Evolutionary conservation across 2,113 vertebrate genomes (phyloP).

Genomic region (Acrocephalus kingi): DNA sequence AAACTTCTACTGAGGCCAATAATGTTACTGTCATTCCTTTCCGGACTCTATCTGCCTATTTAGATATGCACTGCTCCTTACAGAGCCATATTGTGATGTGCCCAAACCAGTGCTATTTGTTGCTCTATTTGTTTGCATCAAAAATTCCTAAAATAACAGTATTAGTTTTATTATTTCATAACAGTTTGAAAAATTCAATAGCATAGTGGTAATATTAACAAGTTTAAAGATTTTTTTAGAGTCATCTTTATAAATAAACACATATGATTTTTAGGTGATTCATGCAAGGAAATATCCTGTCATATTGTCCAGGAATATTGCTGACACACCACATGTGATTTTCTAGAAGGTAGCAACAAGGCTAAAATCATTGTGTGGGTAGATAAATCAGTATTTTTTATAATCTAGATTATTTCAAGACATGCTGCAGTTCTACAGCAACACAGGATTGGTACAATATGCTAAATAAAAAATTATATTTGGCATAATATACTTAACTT

Average conservation of each 20-base stretch:
- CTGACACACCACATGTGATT: not conserved
- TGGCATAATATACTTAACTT: not conserved
- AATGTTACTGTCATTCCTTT: not conserved
- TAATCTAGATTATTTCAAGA: not conserved
- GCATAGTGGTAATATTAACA: not conserved
- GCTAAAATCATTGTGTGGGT: not conserved
- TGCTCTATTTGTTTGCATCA: not conserved
- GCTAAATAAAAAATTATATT: not conserved
- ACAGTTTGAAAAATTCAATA: not conserved
- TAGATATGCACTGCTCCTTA: not conserved
- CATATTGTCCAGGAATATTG: not conserved
- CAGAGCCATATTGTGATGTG: not conserved
- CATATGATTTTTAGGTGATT: not conserved
- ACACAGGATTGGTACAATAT: not conserved
- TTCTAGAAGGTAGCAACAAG: not conserved
- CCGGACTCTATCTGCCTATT: not conserved
- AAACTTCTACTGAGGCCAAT: not conserved
- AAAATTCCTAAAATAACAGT: not conserved
- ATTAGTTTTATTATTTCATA: not conserved
- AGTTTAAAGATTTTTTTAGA: not conserved
- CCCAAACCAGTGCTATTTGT: not conserved
- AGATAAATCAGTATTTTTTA: not conserved
- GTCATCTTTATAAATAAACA: not conserved
- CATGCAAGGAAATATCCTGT: not conserved
- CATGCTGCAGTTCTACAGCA: not conserved